Base-by-base conservation (phyloP, 2,113 vertebrate species). In the Archilochus colubris region DNA sequence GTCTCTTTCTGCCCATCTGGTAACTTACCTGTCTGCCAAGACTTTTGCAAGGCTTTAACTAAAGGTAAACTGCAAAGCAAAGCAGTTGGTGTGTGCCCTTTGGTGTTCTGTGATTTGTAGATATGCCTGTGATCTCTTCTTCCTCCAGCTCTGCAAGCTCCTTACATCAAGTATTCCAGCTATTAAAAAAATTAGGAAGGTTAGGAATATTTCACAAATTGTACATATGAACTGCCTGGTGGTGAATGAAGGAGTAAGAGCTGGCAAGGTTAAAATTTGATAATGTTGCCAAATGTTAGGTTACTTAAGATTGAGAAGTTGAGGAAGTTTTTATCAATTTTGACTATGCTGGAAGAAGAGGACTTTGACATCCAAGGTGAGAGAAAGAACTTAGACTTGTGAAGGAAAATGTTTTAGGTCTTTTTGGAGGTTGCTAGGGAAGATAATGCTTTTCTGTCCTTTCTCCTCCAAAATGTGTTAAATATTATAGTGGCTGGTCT, bases 1-100 rank as follows among this genome's bases (percentile, higher is more conserved):
- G 94, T 95, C 64, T 96, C 88, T 85, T 95, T 94, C 88, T 97
- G 88, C 85, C 96, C 94, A 94, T 95, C 90, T 97, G 96, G 88
- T 94, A 83, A 88, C 64, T 78, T 86, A 82, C 85, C 76, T 78
- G 78, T 59, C 96, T 94, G 94, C 94, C 94, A 97, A 88, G 95
- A 81, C 91, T 75, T n/a, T 91, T 95, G 82, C 58, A 93, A 89
- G 82, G 80, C 93, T 96, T 93, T 95, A 86, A 75, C 73, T 93
- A 94, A 97, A 95, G 95, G 91, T 96, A 95, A 97, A 91, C 73
- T 82, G 88, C 76, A 91, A 95, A 89, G 87, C 87, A 77, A 59
- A 91, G 67, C 88, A 83, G 85, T 90, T 94, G 64, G 51, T 86
- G 22, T 43, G 62, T 86, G 87, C 93, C 95, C 89, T 96, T 96